Base-by-base conservation (phyloP, 2,113 vertebrate genomes). In the Pachycephala philippinensis region DNA sequence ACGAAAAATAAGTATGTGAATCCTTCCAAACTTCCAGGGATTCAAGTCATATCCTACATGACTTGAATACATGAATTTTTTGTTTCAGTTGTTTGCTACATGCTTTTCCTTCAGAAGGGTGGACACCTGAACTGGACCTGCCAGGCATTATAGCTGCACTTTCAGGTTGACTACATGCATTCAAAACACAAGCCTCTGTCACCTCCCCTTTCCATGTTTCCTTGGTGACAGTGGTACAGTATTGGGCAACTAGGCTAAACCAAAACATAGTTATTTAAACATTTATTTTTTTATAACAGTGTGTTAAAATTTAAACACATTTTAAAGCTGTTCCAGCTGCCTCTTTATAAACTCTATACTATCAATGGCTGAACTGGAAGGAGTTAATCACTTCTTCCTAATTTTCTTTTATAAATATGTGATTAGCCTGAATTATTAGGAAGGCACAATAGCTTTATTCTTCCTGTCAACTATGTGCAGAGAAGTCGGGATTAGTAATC, bases 361-460 rank as follows among this genome's bases (percentile, higher is more conserved):
- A 68, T 93, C 57, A 69, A 86, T 84, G 69, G 52, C 78, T 59
- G 79, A 56, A 71, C 81, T 53, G 44, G 92, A 92, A 95, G 45
- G 84, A 89, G 91, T 95, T 95, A 96, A 86, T 65, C 21, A 54
- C 64, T 92, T 66, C 61, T 88, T 93, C 81, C 14, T 65, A 82
- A 95, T 93, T 91, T 94, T 89, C 94, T 97, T 97, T 95, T 89
- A 96, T 96, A 87, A 91, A 76, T 87, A 95, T 97, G 60, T 89
- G 83, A 96, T 97, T 97, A 97, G 96, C 97, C 97, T 98, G 98
- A 98, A 98, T 98, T 98, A 98, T 97, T 98, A 98, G 97, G 96
- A 97, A 90, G 94, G 97, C 98, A 98, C 98, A 98, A 98, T 97
- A 96, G 96, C 98, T 98, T 98, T 98, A 98, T 98, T 98, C 97